These are phyloP conservation scores for Astatotilapia flaviijosephi DNA, from an alignment of 2,113 vertebrate species.

Conservation along the genomic window DNA sequence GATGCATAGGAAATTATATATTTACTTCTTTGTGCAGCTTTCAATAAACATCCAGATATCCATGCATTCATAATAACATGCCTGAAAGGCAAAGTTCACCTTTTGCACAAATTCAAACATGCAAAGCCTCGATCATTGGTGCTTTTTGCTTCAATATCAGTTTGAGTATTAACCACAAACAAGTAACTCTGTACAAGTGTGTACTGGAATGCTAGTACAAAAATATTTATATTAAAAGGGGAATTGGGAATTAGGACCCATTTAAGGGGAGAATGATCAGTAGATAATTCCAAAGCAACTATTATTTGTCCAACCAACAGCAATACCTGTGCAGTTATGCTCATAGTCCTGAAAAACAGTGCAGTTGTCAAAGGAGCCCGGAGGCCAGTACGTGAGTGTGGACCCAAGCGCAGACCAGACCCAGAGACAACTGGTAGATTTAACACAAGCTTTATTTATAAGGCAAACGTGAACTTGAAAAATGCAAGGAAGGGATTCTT, in stretches of 20 bases:
- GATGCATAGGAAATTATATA: background rate
- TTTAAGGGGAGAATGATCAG: background rate
- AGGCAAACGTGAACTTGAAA: background rate
- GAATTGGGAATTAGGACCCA: background rate
- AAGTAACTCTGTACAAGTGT: background rate
- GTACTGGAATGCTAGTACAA: background rate
- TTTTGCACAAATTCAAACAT: background rate
- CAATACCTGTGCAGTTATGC: background rate
- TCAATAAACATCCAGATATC: background rate
- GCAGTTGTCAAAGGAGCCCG: background rate
- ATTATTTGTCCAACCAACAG: background rate
- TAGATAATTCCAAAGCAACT: background rate
- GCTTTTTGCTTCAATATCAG: background rate
- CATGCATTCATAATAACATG: background rate
- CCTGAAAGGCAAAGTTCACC: background rate
- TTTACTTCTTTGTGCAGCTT: background rate
- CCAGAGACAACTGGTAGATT: background rate
- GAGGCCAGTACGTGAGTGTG: background rate
- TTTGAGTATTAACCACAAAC: background rate
- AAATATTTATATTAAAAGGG: background rate
- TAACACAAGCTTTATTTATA: background rate
- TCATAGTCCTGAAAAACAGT: background rate
- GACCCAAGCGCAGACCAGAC: background rate
- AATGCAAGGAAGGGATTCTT: background rate
- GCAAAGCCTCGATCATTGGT: background rate